These are phyloP conservation scores for Typhlichthys eigenmanni DNA, from an alignment of 2,797 vertebrate genomes.

Conservation along the genomic window DNA sequence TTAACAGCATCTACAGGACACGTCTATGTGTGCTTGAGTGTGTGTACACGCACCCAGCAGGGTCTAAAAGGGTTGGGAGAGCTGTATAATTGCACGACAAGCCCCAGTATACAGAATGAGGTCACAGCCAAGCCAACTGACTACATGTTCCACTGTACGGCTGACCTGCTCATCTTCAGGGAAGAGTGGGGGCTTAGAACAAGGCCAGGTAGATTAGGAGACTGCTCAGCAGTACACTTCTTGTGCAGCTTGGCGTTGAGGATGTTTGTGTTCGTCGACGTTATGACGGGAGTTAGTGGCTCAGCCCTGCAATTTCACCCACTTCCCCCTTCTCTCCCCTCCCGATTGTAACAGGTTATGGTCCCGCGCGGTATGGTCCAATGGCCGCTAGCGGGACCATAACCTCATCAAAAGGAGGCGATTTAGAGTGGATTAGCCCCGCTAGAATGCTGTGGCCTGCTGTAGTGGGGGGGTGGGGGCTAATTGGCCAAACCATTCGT, in stretches of 20 bases:
- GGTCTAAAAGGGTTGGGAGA: too few species aligned
- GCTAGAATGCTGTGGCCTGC: constrained; percentile 55
- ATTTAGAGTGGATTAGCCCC: constrained; percentile 62
- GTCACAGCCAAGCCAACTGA: constrained; percentile 49
- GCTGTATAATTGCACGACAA: constrained; percentile 30
- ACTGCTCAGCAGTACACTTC: constrained; percentile 5
- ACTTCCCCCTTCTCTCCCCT: constrained; percentile 17
- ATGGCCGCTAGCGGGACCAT: constrained; percentile 42
- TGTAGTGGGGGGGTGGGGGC: constrained; percentile 33
- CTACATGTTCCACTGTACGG: constrained; percentile 57
- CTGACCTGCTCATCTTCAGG: constrained; percentile 58
- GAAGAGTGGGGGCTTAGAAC: constrained; percentile 31
- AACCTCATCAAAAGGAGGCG: constrained; percentile 63
- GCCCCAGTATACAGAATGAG: constrained; percentile 40
- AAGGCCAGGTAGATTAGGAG: constrained; percentile 32
- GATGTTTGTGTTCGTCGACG: not conserved
- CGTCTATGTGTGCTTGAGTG: not conserved
- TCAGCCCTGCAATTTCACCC: constrained; percentile 17
- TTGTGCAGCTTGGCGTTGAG: too few species aligned
- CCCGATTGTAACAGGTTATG: too few species aligned
- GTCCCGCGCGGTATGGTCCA: constrained; percentile 33
- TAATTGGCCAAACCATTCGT: constrained; percentile 67
- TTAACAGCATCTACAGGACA: constrained; percentile 22
- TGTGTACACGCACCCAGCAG: not conserved
- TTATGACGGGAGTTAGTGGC: not conserved